Conservation (phyloP, 2,888 invertebrate species). For the Eupithecia subfuscata region DNA sequence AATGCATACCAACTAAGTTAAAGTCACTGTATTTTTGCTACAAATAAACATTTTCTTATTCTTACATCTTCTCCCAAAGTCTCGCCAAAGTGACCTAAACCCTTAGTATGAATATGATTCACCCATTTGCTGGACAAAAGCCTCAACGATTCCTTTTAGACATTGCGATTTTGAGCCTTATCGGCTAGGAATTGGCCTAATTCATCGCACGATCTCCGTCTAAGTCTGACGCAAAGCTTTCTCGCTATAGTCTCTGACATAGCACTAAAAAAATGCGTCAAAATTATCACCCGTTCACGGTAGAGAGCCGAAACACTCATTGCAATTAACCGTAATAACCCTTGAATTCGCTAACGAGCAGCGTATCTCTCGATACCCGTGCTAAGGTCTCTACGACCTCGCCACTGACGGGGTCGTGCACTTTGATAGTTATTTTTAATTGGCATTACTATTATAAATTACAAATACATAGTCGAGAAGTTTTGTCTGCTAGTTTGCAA, state of each 20-base stretch:
- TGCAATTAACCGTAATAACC: conserved; percentile 20
- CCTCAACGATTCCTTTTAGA: background rate
- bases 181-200: background rate
- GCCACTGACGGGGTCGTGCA: conserved; percentile 41
- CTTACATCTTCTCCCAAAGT: background rate
- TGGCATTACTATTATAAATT: conserved; percentile 13
- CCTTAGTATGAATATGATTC: background rate
- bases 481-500: background rate
- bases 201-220: background rate
- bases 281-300: background rate
- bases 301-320: background rate
- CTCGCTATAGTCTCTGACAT: no score
- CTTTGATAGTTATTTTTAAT: conserved; percentile 40
- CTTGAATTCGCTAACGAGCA: conserved; percentile 20
- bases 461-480: background rate
- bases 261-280: background rate
- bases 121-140: background rate
- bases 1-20: no score
- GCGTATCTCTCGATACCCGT: conserved; percentile 44
- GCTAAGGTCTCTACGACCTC: conserved; percentile 52
- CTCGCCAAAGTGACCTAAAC: background rate
- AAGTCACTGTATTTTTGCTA: no score
- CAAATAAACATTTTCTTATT: no score
- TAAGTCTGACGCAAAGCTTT: background rate
- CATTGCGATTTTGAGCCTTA: background rate